Percentiles rank a stretch among this genome's conserved stretches.
Conservation (phyloP, 2,113 vertebrate species). For the Gopherus evgoodei region DNA sequence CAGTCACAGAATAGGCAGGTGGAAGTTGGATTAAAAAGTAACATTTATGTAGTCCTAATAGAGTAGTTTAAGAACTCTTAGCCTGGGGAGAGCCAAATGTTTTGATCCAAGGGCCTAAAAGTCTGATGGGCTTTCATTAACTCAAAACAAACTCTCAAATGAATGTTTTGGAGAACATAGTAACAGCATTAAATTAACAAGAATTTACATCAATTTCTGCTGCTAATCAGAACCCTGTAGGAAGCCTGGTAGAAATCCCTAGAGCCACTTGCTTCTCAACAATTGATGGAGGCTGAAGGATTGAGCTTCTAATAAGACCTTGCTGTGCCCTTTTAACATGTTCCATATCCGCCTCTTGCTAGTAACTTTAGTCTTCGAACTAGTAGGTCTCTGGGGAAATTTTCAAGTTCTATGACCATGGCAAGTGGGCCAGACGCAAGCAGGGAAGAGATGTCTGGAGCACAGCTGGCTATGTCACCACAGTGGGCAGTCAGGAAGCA, state of each 20-base stretch:
- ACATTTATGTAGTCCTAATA: conserved; percentile 19
- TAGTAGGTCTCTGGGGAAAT: conserved; percentile 66
- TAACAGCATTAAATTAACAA: conserved; percentile 51
- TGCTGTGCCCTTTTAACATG: conserved; percentile 22
- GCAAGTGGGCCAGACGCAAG: background rate
- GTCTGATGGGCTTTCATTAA: conserved; percentile 2
- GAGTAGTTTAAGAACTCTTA: conserved; percentile 34
- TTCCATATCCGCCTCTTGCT: conserved; percentile 7
- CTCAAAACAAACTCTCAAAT: background rate
- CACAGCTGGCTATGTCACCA: conserved; percentile 2
- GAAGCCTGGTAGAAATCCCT: conserved; percentile 67
- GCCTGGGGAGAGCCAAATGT: conserved; percentile 31
- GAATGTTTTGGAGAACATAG: conserved; percentile 33
- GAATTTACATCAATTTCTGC: conserved; percentile 28
- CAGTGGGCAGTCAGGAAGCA: background rate
- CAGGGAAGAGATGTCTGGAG: conserved; percentile 55
- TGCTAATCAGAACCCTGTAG: conserved; percentile 60
- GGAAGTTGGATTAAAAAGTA: conserved; percentile 2
- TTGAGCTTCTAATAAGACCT: conserved; percentile 47
- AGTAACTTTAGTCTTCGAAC: conserved; percentile 54
- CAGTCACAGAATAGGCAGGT: background rate
- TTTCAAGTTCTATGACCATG: conserved; percentile 34
- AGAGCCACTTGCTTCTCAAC: conserved; percentile 53
- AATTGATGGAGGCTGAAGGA: conserved; percentile 68
- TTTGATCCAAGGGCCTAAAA: background rate